Base-by-base conservation (phyloP, 1,140 invertebrate genomes). In the Drosophila nannoptera region DNA sequence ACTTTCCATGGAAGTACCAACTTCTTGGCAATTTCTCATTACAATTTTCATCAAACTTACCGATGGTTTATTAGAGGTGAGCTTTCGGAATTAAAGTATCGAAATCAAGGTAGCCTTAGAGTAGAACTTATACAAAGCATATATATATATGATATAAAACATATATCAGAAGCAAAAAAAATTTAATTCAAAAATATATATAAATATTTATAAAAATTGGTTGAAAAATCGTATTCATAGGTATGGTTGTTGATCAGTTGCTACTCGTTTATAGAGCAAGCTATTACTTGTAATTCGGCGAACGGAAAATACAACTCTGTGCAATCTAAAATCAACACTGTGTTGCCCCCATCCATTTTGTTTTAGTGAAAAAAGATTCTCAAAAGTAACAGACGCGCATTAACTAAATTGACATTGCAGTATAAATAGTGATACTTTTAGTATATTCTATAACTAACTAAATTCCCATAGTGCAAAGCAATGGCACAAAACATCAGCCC, bases 401-500 rank as follows among this genome's bases (percentile, higher is more conserved):
- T 63, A 68, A 68, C 80, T 74, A 84, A 84, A 77, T 86, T 84
- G 43, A 52, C 42, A 69, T 59, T 77, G 59, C 60, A 71, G 66
- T 73, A 54, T 75, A 75, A 49, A 66, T 69, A 70, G 61, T 70
- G 48, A 45, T 50, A 54, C 59, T 59, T 50, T 43, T 59, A 77
- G 64, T 62, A 46, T 61, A 46, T 64, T 45, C 45, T 46, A 48
- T 64, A 46, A 46, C 31, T 52, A 56, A 74, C 60, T 43, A 76
- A 76, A 83, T 84, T 78, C 38, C 55, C 54, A 50, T 60, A 70
- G 56, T 73, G 59, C 61, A 64, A 46, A 63, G 55, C 45, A 66
- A 96, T 96, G 95, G 94, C 94, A 84, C 95, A 96, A 90, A 96
- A 96, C 91, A 93, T 95, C 65, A 95, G 95, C 90, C 95, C 95